Evolutionary conservation across 2,888 invertebrate genomes (phyloP).

Genomic region (Ophion costatus): DNA sequence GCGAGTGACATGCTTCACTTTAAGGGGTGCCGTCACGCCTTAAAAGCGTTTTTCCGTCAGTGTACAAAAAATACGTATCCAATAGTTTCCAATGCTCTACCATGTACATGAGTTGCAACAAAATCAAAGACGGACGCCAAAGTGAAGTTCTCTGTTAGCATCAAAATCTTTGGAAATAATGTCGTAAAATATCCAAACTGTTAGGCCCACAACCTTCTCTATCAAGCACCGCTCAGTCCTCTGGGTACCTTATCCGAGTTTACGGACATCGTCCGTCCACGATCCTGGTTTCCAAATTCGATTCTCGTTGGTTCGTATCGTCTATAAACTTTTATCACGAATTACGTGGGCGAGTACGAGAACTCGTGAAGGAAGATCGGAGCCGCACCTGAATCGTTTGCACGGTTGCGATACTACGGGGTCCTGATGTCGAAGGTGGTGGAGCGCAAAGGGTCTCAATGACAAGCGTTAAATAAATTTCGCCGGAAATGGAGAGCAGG

Average conservation of each 20-base stretch:
- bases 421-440: conserved; percentile 11
- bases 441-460: conserved; percentile 17
- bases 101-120: too few species aligned
- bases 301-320: background rate
- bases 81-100: too few species aligned
- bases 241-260: too few species aligned
- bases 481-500: conserved; percentile 5
- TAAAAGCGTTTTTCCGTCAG: too few species aligned
- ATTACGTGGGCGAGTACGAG: background rate
- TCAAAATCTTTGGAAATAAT: background rate
- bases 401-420: conserved; percentile 19
- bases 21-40: too few species aligned
- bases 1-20: too few species aligned
- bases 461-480: conserved; percentile 47
- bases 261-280: too few species aligned
- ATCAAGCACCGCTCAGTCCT: too few species aligned
- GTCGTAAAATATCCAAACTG: background rate
- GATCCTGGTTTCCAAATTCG: background rate
- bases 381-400: conserved; percentile 7
- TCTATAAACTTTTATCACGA: background rate
- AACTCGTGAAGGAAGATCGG: background rate
- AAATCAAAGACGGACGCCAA: too few species aligned
- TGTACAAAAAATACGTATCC: too few species aligned
- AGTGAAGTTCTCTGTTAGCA: background rate
- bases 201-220: background rate